These are phyloP conservation scores for Blastobasis adustella DNA, from an alignment of 2,888 invertebrate genomes.

Conservation along the genomic window DNA sequence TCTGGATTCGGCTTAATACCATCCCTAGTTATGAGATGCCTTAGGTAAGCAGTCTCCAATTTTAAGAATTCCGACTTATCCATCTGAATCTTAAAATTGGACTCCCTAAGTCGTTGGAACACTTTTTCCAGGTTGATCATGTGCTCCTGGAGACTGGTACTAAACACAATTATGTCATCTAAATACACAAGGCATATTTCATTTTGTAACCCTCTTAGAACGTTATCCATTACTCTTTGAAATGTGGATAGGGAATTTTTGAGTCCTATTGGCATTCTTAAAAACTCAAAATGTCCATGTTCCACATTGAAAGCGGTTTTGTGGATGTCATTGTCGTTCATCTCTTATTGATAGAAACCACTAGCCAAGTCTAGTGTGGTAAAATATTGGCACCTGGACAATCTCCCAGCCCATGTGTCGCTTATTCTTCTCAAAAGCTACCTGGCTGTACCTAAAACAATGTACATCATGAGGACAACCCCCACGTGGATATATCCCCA, in stretches of 20 bases:
- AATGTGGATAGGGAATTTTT: slow-evolving; percentile 6
- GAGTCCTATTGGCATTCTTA: not conserved
- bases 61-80: slow-evolving; percentile 7
- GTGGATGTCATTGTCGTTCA: not conserved
- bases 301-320: not conserved
- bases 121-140: not conserved
- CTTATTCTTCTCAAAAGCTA: too few species aligned
- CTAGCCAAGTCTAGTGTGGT: slow-evolving; percentile 4
- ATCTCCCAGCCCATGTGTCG: too few species aligned
- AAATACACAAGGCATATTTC: slow-evolving; percentile 21
- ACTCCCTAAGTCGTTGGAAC: not conserved
- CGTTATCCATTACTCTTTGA: slow-evolving; percentile 14
- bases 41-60: slow-evolving; percentile 25
- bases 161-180: slow-evolving; percentile 20
- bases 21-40: not conserved
- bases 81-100: not conserved
- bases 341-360: not conserved
- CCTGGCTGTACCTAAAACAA: too few species aligned
- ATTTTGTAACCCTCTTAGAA: slow-evolving; percentile 11
- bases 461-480: too few species aligned
- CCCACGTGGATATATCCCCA: too few species aligned
- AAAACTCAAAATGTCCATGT: not conserved
- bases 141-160: not conserved
- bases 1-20: slow-evolving; percentile 5
- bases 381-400: slow-evolving; percentile 16